Conservation (phyloP, 2,888 invertebrate species). For the Torymus texanus region DNA sequence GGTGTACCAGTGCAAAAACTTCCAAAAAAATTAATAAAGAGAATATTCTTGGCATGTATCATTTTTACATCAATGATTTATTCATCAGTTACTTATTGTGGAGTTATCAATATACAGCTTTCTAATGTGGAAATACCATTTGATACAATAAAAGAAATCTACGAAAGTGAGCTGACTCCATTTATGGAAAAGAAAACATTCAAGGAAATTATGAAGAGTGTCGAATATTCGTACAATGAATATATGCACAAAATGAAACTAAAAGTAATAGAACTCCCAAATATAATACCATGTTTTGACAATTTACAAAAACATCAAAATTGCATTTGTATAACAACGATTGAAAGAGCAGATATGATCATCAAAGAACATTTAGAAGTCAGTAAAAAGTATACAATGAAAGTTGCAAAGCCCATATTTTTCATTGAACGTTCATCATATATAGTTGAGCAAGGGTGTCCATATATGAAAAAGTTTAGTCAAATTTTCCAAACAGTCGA, state of each 20-base stretch:
- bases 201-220: not conserved
- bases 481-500: not conserved
- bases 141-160: not conserved
- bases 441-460: not conserved
- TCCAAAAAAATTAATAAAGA: not conserved
- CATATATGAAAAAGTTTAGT: not conserved
- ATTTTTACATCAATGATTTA: not conserved
- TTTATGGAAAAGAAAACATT: not conserved
- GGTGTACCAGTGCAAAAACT: not conserved
- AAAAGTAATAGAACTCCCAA: not conserved
- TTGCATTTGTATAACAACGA: not conserved
- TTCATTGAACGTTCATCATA: not conserved
- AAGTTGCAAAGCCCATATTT: not conserved
- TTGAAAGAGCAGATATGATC: not conserved
- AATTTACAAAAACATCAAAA: slow-evolving; percentile 1
- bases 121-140: not conserved
- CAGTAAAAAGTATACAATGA: not conserved
- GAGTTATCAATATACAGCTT: not conserved
- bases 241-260: not conserved
- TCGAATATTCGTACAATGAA: too few relatives aligned
- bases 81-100: not conserved
- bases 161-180: not conserved
- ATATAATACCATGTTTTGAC: not conserved
- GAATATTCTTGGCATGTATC: not conserved
- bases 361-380: not conserved